phyloP scores from a whole-genome alignment of 2,797 vertebrate species.

The Danio kyathit region DNA sequence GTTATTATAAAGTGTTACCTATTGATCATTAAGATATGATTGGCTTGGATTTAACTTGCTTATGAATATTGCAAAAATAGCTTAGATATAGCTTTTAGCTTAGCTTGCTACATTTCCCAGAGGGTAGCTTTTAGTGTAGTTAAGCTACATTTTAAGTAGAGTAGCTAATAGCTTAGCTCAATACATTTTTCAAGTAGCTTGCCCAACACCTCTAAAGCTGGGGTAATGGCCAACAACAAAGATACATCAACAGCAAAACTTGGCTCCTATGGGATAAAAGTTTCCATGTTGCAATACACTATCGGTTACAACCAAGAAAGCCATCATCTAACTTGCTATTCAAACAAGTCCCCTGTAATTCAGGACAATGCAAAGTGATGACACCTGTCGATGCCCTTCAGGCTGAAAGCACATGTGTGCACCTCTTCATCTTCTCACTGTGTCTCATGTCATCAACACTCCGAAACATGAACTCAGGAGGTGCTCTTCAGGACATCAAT shows the following conservation, averaged over 20 bases:
- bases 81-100: too few species aligned
- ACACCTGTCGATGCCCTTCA: constrained; percentile 35
- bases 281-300: constrained; percentile 40
- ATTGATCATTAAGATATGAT: too few species aligned
- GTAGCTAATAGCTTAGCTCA: too few species aligned
- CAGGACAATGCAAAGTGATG: constrained; percentile 44
- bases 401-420: constrained; percentile 26
- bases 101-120: too few species aligned
- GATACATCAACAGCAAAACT: background rate
- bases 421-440: constrained; percentile 26
- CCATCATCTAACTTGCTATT: constrained; percentile 30
- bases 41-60: too few species aligned
- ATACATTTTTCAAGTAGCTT: too few species aligned
- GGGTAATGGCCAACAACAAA: background rate
- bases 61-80: too few species aligned
- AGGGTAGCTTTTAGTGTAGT: too few species aligned
- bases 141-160: too few species aligned
- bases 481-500: constrained; percentile 40
- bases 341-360: constrained; percentile 30
- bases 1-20: too few species aligned
- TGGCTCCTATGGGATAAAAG: background rate
- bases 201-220: too few species aligned
- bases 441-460: constrained; percentile 35
- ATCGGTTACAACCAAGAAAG: constrained; percentile 36
- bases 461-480: constrained; percentile 41